Conservation (phyloP, 1,140 invertebrate species). For the Drosophila jambulina region DNA sequence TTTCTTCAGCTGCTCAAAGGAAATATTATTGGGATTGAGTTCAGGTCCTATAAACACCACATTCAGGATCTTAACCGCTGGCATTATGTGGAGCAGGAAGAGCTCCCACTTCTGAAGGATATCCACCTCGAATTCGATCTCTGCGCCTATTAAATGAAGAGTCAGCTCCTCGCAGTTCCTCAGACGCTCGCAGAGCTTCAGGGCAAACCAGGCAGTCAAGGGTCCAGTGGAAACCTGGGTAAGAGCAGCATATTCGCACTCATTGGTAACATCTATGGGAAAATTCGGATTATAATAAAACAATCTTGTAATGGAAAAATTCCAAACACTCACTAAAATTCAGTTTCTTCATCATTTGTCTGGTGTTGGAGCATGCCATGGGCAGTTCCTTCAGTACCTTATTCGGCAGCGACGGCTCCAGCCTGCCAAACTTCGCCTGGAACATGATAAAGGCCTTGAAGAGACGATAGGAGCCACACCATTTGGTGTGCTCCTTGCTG, state of each 20-base stretch:
- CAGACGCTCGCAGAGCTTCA: slow-evolving; percentile 85
- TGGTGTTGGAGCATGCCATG: slow-evolving; percentile 57
- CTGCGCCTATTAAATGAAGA: slow-evolving; percentile 86
- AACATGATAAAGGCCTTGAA: slow-evolving; percentile 86
- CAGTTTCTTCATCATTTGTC: slow-evolving; percentile 62
- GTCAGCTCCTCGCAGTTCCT: slow-evolving; percentile 63
- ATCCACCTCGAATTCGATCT: slow-evolving; percentile 90
- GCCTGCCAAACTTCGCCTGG: slow-evolving; percentile 86
- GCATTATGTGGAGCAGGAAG: slow-evolving; percentile 88
- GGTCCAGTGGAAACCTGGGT: slow-evolving; percentile 89
- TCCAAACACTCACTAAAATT: slow-evolving; percentile 47
- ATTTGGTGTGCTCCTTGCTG: slow-evolving; percentile 84
- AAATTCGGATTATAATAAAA: not conserved
- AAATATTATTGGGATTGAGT: slow-evolving; percentile 86
- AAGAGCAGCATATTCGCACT: slow-evolving; percentile 87
- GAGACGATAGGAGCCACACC: slow-evolving; percentile 86
- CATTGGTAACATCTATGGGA: slow-evolving; percentile 85
- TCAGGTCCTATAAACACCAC: slow-evolving; percentile 89
- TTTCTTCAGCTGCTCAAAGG: slow-evolving; percentile 84
- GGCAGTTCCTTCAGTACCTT: slow-evolving; percentile 83
- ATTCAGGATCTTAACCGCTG: slow-evolving; percentile 86
- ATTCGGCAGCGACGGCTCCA: slow-evolving; percentile 87
- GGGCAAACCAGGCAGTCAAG: slow-evolving; percentile 87
- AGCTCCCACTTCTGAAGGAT: slow-evolving; percentile 89
- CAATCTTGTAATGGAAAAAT: fast-evolving